These are phyloP conservation scores for Orthonyx spaldingii DNA, from an alignment of 2,113 vertebrate genomes.

Conservation along the genomic window DNA sequence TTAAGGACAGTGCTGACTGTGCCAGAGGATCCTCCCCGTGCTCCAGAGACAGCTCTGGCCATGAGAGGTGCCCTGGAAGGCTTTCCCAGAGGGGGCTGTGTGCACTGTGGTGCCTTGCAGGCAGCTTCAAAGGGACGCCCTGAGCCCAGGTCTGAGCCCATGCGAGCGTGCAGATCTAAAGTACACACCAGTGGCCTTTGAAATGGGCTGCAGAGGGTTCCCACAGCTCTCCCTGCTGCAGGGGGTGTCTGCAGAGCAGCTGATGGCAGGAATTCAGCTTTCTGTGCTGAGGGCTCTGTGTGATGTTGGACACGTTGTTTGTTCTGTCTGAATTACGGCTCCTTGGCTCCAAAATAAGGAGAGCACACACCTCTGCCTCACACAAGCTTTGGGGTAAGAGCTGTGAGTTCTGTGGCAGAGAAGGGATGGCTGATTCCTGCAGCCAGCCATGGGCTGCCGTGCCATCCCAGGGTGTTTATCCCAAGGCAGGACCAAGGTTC, in stretches of 20 bases:
- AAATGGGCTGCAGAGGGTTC: neutral
- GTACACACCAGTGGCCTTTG: neutral
- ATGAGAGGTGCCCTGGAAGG: neutral
- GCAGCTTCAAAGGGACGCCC: neutral
- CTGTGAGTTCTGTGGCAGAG: neutral
- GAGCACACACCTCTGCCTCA: neutral
- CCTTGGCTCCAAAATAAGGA: neutral
- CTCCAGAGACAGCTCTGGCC: neutral
- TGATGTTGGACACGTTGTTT: fast-evolving
- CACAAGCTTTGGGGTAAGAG: neutral
- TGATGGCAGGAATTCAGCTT: neutral
- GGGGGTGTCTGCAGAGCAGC: neutral
- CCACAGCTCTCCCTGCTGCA: neutral
- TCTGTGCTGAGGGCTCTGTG: neutral
- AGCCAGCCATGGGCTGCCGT: neutral
- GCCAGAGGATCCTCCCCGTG: neutral
- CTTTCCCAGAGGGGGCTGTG: neutral
- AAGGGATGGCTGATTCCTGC: neutral
- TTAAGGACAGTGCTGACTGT: neutral
- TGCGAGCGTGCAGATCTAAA: neutral
- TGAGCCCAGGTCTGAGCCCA: neutral
- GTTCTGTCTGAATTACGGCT: neutral
- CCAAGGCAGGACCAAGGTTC: neutral
- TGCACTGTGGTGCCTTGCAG: neutral
- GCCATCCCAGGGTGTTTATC: neutral